A percentile compares a stretch with the other conserved stretches of the same genome.
Conservation (phyloP, 2,113 vertebrate species). For the Hepsetus odoe region DNA sequence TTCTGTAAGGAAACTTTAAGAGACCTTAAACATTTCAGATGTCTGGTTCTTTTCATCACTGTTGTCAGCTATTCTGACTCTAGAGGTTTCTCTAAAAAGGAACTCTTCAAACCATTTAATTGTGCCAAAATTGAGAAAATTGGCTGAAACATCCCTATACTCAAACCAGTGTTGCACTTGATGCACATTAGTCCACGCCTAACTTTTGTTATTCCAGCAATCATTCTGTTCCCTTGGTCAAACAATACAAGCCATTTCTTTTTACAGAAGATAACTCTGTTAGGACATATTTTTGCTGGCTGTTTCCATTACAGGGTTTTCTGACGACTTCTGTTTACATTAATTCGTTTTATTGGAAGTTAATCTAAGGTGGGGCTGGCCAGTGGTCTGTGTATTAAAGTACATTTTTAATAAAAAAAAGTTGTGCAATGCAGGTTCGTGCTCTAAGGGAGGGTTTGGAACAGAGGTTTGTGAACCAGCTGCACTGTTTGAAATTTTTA, state of each 20-base stretch:
- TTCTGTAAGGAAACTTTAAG: no score
- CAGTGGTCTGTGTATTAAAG: conserved; percentile 14
- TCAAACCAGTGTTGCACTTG: no score
- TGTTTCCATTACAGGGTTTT: conserved; percentile 18
- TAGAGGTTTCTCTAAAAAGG: no score
- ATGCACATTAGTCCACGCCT: not conserved
- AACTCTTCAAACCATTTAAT: no score
- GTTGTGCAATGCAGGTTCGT: not conserved
- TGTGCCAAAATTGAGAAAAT: no score
- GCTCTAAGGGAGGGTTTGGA: not conserved
- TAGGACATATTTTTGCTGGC: not conserved
- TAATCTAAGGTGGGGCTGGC: not conserved
- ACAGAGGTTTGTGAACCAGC: not conserved
- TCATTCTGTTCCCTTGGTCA: not conserved
- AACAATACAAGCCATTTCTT: not conserved
- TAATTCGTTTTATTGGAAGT: conserved; percentile 13
- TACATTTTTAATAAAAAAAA: conserved; percentile 11
- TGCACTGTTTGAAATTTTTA: not conserved
- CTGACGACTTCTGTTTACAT: conserved; percentile 1
- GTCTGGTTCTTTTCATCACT: no score
- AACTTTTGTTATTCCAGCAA: conserved; percentile 15
- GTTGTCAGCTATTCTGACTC: no score
- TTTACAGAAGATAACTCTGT: conserved; percentile 9
- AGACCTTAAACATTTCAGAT: no score
- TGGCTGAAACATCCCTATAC: no score